phyloP scores from a whole-genome alignment of 2,797 vertebrate genomes.

The Ibycter americanus region DNA sequence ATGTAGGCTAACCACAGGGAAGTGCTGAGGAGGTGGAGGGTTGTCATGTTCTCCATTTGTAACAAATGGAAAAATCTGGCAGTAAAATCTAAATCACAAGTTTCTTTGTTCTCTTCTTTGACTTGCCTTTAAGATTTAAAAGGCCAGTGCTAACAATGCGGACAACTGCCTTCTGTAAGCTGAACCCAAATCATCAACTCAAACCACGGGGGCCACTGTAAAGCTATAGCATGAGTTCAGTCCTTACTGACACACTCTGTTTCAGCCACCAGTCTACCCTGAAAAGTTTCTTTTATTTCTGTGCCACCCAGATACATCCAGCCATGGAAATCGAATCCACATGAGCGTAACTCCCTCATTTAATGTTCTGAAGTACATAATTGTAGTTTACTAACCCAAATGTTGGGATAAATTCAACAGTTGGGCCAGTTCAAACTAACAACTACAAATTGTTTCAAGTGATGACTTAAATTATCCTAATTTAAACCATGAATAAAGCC shows the following conservation, averaged over 20 bases:
- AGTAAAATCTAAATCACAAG: not conserved
- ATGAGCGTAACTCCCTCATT: not conserved
- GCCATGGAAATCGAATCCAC: not conserved
- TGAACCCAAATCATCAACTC: not conserved
- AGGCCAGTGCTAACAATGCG: not conserved
- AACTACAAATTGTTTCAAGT: not conserved
- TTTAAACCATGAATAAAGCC: not conserved
- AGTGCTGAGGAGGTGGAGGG: not conserved
- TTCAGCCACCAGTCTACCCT: not conserved
- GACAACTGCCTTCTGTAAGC: not conserved
- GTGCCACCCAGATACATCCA: not conserved
- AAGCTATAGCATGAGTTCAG: not conserved
- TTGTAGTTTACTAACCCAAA: not conserved
- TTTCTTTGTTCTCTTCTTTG: not conserved
- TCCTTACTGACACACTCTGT: not conserved
- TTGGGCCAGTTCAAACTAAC: not conserved
- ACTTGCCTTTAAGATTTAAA: not conserved
- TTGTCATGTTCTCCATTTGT: not conserved
- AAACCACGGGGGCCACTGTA: not conserved
- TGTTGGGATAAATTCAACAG: not conserved
- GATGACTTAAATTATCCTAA: not conserved
- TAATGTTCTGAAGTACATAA: not conserved
- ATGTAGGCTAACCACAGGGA: not conserved
- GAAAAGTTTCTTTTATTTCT: not conserved
- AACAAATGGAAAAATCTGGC: not conserved